Evolutionary conservation across 2,797 vertebrate species (phyloP).

Genomic region (Labeo calbasu): DNA sequence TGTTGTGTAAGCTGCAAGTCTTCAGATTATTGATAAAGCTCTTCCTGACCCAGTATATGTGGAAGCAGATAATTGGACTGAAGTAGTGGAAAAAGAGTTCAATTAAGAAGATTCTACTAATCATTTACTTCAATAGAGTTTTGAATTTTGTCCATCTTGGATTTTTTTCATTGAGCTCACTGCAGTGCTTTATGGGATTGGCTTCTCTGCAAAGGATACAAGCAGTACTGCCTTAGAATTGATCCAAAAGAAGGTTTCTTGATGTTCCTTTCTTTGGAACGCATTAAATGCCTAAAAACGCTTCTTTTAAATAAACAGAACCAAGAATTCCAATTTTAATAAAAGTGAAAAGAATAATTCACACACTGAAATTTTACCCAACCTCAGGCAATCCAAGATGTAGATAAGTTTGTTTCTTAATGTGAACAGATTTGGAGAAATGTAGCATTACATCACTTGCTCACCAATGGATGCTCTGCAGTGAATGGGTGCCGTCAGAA

Average conservation of each 20-base stretch:
- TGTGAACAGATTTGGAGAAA: background rate
- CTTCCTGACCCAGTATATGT: slow-evolving; percentile 6
- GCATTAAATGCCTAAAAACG: background rate
- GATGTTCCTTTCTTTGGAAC: background rate
- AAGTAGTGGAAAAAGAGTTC: background rate
- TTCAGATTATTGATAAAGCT: slow-evolving; percentile 57
- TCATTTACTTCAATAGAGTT: background rate
- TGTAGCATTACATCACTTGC: background rate
- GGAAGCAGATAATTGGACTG: background rate
- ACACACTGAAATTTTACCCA: no score
- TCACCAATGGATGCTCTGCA: background rate
- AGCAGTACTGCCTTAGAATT: background rate
- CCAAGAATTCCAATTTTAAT: background rate
- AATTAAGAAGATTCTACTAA: background rate
- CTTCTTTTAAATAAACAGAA: background rate
- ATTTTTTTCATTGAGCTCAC: background rate
- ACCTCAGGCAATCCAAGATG: background rate
- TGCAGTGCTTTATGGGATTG: background rate
- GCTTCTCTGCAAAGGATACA: background rate
- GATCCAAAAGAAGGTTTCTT: background rate
- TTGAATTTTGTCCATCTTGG: background rate
- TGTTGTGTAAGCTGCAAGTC: slow-evolving; percentile 13
- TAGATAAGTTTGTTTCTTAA: background rate
- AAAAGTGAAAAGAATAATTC: no score
- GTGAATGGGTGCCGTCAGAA: background rate